A percentile compares a stretch with the other conserved stretches of the same genome.
These are phyloP conservation scores for Neopelma chrysocephalum DNA, from an alignment of 2,797 vertebrate genomes.

Conservation along the genomic window DNA sequence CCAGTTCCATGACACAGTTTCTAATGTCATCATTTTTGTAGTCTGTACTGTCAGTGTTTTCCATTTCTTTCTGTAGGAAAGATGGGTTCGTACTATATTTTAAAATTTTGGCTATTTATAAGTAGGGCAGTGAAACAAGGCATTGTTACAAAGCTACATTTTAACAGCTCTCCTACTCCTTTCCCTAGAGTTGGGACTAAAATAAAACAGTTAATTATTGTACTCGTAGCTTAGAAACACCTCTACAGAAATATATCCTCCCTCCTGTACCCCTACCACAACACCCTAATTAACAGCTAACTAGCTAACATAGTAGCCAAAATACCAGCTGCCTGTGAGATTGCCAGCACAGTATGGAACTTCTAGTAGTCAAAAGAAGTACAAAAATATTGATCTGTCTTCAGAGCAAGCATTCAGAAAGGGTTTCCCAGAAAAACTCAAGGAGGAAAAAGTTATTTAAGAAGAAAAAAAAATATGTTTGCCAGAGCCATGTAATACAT, in stretches of 20 bases:
- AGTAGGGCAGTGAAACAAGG: background rate
- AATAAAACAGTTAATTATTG: constrained; percentile 3
- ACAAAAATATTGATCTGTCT: constrained; percentile 13
- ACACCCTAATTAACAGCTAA: constrained; percentile 1
- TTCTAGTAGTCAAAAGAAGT: constrained; percentile 26
- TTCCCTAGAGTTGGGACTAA: background rate
- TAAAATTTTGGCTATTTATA: background rate
- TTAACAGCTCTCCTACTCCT: background rate
- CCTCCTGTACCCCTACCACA: background rate
- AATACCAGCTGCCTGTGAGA: background rate
- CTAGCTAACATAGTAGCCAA: background rate
- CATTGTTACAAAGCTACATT: background rate
- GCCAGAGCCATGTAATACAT: background rate
- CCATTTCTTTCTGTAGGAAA: background rate
- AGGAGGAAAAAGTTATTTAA: background rate
- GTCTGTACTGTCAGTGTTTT: background rate
- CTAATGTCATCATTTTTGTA: background rate
- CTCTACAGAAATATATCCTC: background rate
- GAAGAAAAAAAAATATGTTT: constrained; percentile 16
- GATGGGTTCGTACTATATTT: background rate
- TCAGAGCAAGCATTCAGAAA: constrained; percentile 22
- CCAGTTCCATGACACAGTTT: background rate
- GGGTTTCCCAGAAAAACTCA: background rate
- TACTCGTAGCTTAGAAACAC: background rate
- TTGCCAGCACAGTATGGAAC: background rate